Percentiles rank a stretch among this genome's conserved stretches.
phyloP scores from a whole-genome alignment of 2,888 invertebrate species.

The Alsophila aescularia region DNA sequence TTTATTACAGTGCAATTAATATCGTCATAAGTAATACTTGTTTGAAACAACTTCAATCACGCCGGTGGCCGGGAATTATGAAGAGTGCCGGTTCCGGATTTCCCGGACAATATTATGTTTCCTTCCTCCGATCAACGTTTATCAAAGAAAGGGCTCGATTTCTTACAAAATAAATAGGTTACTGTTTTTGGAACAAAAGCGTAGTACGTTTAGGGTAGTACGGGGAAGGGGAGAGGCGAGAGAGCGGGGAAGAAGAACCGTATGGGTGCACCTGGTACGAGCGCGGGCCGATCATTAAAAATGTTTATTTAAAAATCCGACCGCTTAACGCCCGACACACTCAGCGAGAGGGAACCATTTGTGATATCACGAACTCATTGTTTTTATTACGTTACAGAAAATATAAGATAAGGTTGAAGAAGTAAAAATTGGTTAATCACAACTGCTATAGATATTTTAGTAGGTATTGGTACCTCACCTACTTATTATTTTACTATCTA shows the following conservation, averaged over 20 bases:
- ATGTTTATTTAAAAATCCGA: slow-evolving; percentile 85
- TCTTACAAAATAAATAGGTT: slow-evolving; percentile 65
- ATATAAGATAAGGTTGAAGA: slow-evolving; percentile 8
- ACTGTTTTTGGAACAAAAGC: slow-evolving; percentile 81
- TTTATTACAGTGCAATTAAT: slow-evolving; percentile 17
- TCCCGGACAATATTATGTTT: slow-evolving; percentile 15
- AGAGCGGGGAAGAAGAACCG: slow-evolving; percentile 62
- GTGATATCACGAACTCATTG: slow-evolving; percentile 27
- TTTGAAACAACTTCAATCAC: slow-evolving; percentile 8
- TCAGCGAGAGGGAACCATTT: slow-evolving; percentile 57
- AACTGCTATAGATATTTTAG: no score
- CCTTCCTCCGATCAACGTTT: slow-evolving; percentile 24
- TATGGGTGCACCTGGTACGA: slow-evolving; percentile 80
- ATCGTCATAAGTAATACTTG: not conserved
- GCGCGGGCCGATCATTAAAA: slow-evolving; percentile 83
- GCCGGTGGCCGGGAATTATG: slow-evolving; percentile 10
- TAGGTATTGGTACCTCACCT: no score
- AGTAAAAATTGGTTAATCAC: not conserved
- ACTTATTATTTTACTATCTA: no score
- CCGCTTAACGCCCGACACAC: slow-evolving; percentile 73
- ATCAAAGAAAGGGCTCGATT: slow-evolving; percentile 39
- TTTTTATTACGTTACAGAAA: slow-evolving; percentile 29
- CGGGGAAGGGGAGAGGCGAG: slow-evolving; percentile 41
- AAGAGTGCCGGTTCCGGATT: slow-evolving; percentile 28
- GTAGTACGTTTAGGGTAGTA: slow-evolving; percentile 45